phyloP scores from a whole-genome alignment of 2,888 invertebrate species.

The Pseudococcus jackbeardsleyi region DNA sequence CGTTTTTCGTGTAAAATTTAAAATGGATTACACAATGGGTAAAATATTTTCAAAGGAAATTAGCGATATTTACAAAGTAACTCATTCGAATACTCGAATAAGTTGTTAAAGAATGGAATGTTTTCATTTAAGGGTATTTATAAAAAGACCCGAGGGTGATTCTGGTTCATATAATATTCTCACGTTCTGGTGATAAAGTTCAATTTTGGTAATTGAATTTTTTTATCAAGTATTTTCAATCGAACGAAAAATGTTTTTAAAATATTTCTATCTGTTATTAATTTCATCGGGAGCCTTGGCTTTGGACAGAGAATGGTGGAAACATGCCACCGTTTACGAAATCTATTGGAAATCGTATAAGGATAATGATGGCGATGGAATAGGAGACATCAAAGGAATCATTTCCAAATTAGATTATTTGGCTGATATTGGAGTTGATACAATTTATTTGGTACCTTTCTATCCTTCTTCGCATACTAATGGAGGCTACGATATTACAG shows the following conservation, averaged over 20 bases:
- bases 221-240: too few species aligned
- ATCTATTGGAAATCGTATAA: not conserved
- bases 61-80: not conserved
- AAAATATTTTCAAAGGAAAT: not conserved
- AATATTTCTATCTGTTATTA: too few species aligned
- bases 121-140: not conserved
- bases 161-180: too few species aligned
- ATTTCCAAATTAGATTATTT: not conserved
- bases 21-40: not conserved
- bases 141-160: not conserved
- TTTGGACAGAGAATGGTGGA: constrained; percentile 8
- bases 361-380: constrained; percentile 33
- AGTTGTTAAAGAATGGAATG: not conserved
- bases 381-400: constrained; percentile 18
- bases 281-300: not conserved
- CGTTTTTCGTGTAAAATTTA: not conserved
- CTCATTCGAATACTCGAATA: not conserved
- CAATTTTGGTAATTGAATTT: too few species aligned
- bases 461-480: constrained; percentile 78
- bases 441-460: constrained; percentile 80
- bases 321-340: not conserved
- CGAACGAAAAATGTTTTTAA: too few species aligned
- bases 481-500: constrained; percentile 77
- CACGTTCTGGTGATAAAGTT: too few species aligned
- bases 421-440: not conserved